These are phyloP conservation scores for Rhyacichthys aspro DNA, from an alignment of 2,797 vertebrate species.

Conservation along the genomic window DNA sequence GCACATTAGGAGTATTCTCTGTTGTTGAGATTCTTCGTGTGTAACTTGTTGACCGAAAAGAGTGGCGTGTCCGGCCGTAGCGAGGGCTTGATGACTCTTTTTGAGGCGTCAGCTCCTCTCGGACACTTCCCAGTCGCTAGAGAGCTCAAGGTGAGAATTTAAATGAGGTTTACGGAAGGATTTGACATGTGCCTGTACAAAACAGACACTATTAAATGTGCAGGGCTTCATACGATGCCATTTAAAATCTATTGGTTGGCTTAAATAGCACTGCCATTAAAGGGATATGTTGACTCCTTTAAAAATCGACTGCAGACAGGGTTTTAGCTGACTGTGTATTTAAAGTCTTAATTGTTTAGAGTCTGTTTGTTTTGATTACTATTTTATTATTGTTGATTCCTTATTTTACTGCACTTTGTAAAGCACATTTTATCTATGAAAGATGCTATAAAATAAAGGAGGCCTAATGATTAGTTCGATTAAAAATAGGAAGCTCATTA, in stretches of 20 bases:
- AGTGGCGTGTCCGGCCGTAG: slow-evolving; percentile 7
- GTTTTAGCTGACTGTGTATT: too few species aligned
- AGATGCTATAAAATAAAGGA: too few species aligned
- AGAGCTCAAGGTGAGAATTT: slow-evolving; percentile 70
- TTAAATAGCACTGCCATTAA: too few species aligned
- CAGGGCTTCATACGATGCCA: neutral
- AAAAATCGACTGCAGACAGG: too few species aligned
- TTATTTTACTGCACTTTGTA: too few species aligned
- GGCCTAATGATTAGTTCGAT: too few species aligned
- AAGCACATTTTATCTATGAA: too few species aligned
- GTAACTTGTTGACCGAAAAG: slow-evolving; percentile 8
- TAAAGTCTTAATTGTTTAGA: too few species aligned
- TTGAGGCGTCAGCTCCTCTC: slow-evolving; percentile 67
- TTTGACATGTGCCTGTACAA: slow-evolving; percentile 49
- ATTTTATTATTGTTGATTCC: too few species aligned
- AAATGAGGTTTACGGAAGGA: slow-evolving; percentile 57
- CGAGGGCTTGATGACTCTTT: slow-evolving; percentile 40
- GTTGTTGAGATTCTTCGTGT: slow-evolving; percentile 7
- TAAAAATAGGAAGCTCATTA: too few species aligned
- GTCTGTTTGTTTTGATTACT: too few species aligned
- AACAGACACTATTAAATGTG: neutral
- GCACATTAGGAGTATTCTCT: slow-evolving; percentile 27
- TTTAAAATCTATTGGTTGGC: neutral
- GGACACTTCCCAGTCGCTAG: slow-evolving; percentile 63
- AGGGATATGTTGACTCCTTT: too few species aligned